phyloP scores from a whole-genome alignment of 2,888 invertebrate species.

The Eupithecia inturbata region DNA sequence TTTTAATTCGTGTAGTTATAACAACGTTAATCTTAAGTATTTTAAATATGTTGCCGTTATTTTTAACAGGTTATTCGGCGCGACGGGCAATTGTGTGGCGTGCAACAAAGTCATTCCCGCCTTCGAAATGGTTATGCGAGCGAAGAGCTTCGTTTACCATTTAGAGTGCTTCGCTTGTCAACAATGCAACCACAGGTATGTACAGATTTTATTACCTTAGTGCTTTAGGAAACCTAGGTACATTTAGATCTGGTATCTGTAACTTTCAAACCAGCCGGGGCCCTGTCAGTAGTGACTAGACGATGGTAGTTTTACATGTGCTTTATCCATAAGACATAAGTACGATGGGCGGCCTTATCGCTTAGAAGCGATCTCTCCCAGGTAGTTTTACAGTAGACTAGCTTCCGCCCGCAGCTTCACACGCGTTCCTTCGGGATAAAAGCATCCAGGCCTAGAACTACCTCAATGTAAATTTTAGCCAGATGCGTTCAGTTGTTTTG shows the following conservation, averaged over 20 bases:
- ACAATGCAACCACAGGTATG: constrained; percentile 95
- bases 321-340: no score
- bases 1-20: constrained; percentile 54
- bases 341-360: no score
- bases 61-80: constrained; percentile 92
- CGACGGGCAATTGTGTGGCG: constrained; percentile 95
- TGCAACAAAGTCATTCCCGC: constrained; percentile 97
- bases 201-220: constrained; percentile 49
- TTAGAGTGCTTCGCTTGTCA: constrained; percentile 97
- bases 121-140: constrained; percentile 98
- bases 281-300: not conserved
- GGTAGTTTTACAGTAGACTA: no score
- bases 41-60: constrained; percentile 36
- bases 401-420: no score
- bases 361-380: no score
- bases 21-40: constrained; percentile 4
- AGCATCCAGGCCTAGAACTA: no score
- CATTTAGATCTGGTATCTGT: not conserved
- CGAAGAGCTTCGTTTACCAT: constrained; percentile 96
- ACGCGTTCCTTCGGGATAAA: no score
- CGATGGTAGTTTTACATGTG: no score
- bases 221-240: constrained; percentile 1
- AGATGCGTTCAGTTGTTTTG: no score
- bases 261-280: not conserved
- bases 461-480: no score